These are phyloP conservation scores for Anguilla megastoma DNA, from an alignment of 2,797 vertebrate species.

Conservation along the genomic window DNA sequence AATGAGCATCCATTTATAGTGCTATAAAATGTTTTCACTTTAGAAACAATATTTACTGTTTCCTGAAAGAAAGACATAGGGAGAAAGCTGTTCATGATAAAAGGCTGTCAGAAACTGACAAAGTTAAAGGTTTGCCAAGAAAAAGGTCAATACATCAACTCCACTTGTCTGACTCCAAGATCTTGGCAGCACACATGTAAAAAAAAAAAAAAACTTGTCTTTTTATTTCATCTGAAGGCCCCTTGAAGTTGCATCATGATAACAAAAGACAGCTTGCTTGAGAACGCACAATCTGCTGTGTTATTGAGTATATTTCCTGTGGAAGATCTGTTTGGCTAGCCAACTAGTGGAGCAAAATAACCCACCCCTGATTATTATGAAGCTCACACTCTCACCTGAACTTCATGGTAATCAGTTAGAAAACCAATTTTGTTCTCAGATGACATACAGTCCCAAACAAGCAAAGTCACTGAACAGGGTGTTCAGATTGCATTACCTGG, in stretches of 20 bases:
- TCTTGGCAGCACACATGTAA: not conserved
- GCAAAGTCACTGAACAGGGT: not conserved
- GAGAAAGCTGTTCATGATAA: not conserved
- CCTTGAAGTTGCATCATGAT: not conserved
- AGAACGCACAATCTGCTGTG: not conserved
- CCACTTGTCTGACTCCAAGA: constrained; percentile 2
- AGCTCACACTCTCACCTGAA: not conserved
- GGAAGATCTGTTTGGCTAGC: not conserved
- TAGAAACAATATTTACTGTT: not conserved
- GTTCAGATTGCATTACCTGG: not conserved
- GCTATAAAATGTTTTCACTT: not conserved
- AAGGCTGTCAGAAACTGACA: constrained; percentile 3
- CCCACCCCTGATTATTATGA: not conserved
- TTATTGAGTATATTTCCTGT: not conserved
- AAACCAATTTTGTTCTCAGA: not conserved
- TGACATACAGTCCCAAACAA: not conserved
- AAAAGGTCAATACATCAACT: constrained; percentile 19
- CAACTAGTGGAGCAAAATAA: not conserved
- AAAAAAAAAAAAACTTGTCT: constrained; percentile 14
- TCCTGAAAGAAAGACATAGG: not conserved
- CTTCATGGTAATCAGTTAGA: not conserved
- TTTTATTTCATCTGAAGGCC: constrained; percentile 3
- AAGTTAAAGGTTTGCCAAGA: constrained; percentile 17
- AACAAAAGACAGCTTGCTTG: not conserved
- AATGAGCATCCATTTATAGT: not conserved